Percentiles rank a stretch among this genome's conserved stretches.
Conservation (phyloP, 2,113 vertebrate genomes). For the Pygoscelis adeliae region DNA sequence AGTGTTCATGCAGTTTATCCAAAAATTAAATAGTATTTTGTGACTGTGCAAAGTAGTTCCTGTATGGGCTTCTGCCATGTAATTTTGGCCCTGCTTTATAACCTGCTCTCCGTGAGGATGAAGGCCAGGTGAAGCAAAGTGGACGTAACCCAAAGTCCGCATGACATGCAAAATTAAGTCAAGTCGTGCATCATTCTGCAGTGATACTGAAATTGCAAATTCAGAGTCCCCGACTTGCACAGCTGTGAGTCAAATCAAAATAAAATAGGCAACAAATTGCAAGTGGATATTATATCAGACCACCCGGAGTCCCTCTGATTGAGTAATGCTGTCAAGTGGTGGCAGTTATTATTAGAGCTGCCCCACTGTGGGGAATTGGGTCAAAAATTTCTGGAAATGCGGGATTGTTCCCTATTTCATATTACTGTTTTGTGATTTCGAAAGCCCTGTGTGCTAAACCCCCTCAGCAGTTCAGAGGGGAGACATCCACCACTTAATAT, state of each 20-base stretch:
- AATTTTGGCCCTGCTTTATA: background rate
- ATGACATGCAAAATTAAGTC: accelerated
- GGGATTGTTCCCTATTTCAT: background rate
- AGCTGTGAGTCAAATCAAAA: background rate
- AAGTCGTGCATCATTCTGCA: background rate
- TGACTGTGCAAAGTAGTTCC: background rate
- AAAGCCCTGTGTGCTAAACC: background rate
- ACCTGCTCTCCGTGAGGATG: background rate
- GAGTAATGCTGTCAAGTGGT: background rate
- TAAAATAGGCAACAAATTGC: background rate
- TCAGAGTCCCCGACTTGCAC: background rate
- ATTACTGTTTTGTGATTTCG: background rate
- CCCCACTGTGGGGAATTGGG: background rate
- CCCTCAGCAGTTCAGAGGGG: background rate
- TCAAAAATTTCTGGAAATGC: background rate
- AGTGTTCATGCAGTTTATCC: background rate
- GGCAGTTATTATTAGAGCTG: background rate
- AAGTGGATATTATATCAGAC: background rate
- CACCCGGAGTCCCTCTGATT: background rate
- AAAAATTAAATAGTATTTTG: background rate
- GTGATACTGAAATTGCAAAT: background rate
- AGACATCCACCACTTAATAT: background rate
- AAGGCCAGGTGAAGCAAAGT: background rate
- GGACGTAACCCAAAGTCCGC: background rate
- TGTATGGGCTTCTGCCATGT: background rate